Evolutionary conservation across 2,113 vertebrate genomes (phyloP), one percentile per base, ranked within the genome.

Genomic region (Anarrhichthys ocellatus): DNA sequence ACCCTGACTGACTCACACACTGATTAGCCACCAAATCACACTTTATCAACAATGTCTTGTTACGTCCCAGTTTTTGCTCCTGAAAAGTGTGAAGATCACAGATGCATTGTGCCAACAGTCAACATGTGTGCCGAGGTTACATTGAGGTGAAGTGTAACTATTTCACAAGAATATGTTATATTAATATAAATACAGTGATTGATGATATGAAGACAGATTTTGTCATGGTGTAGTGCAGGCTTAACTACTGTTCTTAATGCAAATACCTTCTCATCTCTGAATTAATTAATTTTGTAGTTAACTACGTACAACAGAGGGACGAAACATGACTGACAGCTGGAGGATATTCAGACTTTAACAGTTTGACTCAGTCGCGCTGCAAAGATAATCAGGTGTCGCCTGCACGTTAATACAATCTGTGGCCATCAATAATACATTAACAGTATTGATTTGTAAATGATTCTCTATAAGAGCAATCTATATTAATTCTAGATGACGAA

Each of bases 371-470:
- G 72, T 76, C 48, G 32, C 67, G 15, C 77, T 83, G 74, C 72
- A 76, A 36, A 76, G 69, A 88, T 78, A 86, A 89, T 86, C 83
- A 89, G 85, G 74, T 81, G 54, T 81, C 82, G 70, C 36, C 58
- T 76, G 73, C 77, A 82, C 86, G 74, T 86, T 83, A 81, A 87
- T 71, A 62, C 78, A 88, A 89, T 90, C 76, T 77, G 71, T 50
- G n/a, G 63, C 78, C 70, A 85, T 90, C 88, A 86, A 84, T 91
- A 85, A 85, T 48, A 84, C 63, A 87, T 89, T 83, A 93, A 84
- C 82, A 46, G 70, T 65, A 92, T 93, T 76, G 91, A 94, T 90
- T 81, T 63, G 64, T 52, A 52, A 92, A 87, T 87, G 78, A 88
- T 83, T 85, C 62, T 83, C 73, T 80, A 86, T 78, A 62, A 72